Evolutionary conservation across 2,797 vertebrate genomes (phyloP).

Genomic region (Benthosema pterotum): DNA sequence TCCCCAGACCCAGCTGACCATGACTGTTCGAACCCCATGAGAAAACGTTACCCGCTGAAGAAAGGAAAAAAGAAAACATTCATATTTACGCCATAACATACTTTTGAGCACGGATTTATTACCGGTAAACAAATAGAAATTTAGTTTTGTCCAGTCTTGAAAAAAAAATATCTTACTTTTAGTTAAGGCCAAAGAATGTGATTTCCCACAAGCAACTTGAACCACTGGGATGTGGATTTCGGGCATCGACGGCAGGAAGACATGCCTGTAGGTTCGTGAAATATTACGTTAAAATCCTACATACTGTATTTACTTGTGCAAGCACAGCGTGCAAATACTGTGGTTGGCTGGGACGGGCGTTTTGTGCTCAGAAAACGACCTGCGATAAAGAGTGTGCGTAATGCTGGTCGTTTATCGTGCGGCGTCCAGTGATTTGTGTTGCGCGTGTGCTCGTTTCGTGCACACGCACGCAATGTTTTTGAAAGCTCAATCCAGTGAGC

Average conservation of each 20-base stretch:
- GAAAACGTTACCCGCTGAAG: conserved; percentile 84
- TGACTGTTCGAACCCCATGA: conserved; percentile 87
- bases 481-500: no score
- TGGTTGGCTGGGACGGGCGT: no score
- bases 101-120: no score
- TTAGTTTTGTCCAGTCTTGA: no score
- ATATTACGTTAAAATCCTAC: not conserved
- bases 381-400: no score
- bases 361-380: no score
- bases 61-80: not conserved
- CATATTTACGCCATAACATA: not conserved
- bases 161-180: conserved; percentile 89
- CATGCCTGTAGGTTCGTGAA: conserved; percentile 40
- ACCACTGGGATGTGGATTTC: conserved; percentile 74
- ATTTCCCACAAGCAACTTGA: conserved; percentile 91
- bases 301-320: no score
- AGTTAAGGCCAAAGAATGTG: conserved; percentile 89
- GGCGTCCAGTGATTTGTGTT: no score
- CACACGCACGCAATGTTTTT: no score
- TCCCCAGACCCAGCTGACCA: conserved; percentile 87
- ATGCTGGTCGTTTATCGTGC: no score
- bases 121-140: not conserved
- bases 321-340: no score
- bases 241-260: conserved; percentile 68
- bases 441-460: no score